These are phyloP conservation scores for Genyomyrus donnyi DNA, from an alignment of 2,113 vertebrate species.

Conservation along the genomic window DNA sequence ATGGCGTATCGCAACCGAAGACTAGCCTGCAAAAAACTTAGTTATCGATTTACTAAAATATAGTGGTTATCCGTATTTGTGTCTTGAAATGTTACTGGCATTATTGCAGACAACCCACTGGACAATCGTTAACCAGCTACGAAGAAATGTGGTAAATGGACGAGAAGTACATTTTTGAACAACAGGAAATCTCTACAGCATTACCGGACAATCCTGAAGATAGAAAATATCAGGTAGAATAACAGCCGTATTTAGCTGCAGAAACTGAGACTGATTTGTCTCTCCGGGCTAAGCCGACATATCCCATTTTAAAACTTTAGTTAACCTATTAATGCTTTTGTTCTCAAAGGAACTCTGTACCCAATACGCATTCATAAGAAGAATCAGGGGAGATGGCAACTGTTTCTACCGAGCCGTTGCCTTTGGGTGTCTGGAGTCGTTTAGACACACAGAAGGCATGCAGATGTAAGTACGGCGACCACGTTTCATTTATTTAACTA, in stretches of 20 bases:
- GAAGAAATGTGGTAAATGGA: conserved; percentile 41
- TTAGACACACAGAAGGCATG: conserved; percentile 54
- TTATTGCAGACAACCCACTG: not conserved
- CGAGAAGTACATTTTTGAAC: conserved; percentile 51
- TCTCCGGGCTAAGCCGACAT: not conserved
- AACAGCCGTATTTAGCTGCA: not conserved
- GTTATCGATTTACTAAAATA: not conserved
- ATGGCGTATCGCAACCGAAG: not conserved
- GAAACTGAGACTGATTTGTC: not conserved
- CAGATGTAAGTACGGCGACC: conserved; percentile 54
- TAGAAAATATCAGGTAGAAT: conserved; percentile 53
- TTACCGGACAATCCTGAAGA: conserved; percentile 51
- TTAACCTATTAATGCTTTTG: conserved; percentile 1
- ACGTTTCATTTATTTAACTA: not conserved
- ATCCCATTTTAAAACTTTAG: not conserved
- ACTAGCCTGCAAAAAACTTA: not conserved
- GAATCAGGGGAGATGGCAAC: conserved; percentile 72
- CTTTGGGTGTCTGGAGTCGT: conserved; percentile 66
- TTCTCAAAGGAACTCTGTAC: conserved; percentile 59
- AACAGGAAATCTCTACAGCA: conserved; percentile 61
- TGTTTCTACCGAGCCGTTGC: conserved; percentile 77
- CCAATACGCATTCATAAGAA: conserved; percentile 63
- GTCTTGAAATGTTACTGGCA: not conserved
- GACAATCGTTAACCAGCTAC: not conserved
- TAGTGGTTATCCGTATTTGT: not conserved